Base-by-base conservation (phyloP, 1,140 invertebrate species). In the Atopsyche davidsoni region DNA sequence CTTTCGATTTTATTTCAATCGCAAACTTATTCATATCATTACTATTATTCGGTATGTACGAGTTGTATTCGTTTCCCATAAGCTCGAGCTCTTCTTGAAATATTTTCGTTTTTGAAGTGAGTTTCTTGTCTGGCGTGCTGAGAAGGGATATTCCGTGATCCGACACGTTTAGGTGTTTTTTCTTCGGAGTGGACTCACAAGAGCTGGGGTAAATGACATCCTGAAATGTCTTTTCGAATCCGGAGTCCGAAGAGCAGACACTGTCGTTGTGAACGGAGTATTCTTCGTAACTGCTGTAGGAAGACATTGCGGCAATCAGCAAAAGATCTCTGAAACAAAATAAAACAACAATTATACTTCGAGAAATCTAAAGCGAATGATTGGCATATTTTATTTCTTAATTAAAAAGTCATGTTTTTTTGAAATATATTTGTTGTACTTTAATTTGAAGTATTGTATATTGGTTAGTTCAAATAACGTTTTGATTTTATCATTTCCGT, bases 231-330 rank as follows among this genome's bases (percentile, higher is more conserved):
- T 77, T 78, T 46, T 83, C 81, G 55, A 83, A 78, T 28, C 82
- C 82, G 0, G 81, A 84, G 58, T 84, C 82, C 34, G 77, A 81
- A 28, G 81, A 83, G 54, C 80, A 82, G n/a, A 78, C 75, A 31
- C 82, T 75, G 58, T 83, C 81, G 57, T 80, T 80, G 57, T 83
- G 82, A 23, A 67, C 21, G 62, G 64, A 14, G 28, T 64, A 63
- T 47, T 66, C 53, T 17, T 64, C 60, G 40, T 60, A 67, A 47
- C 62, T 65, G 49, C 62, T 64, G 35, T 65, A 66, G 44, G 65
- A 65, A 7, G 65, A 62, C 66, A 67, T 66, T 13, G 34, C 36
- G 9, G 14, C 21, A 16, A 9, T 36, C 24, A n/a, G n/a, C n/a
- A 7, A 7, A 28, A 28, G 24, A 28, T 7, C n/a, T 28, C 24